Evolutionary conservation across 1,140 invertebrate genomes (phyloP).

Genomic region (Bombus cullumanus): DNA sequence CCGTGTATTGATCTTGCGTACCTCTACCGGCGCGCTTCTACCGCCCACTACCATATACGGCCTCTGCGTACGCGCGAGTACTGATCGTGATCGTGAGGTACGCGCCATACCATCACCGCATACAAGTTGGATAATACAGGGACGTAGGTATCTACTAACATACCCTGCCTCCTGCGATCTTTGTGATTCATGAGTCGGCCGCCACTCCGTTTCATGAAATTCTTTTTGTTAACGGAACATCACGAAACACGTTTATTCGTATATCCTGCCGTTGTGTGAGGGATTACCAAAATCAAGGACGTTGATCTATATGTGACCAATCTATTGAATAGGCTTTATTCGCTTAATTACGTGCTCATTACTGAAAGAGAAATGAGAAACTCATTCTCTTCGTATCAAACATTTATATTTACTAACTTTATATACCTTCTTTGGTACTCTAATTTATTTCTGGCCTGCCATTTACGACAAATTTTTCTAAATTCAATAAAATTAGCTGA

Average conservation of each 20-base stretch:
- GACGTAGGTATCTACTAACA: conserved; percentile 1
- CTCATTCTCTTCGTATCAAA: no score
- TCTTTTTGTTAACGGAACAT: conserved; percentile 22
- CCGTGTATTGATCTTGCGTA: conserved; percentile 57
- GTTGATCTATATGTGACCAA: neutral
- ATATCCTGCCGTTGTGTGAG: neutral
- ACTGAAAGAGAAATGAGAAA: neutral
- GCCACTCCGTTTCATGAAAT: neutral
- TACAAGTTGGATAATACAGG: conserved; percentile 64
- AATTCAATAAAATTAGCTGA: conserved; percentile 13
- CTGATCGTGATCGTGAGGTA: conserved; percentile 47
- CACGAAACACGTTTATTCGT: neutral
- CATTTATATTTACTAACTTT: neutral
- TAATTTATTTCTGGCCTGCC: neutral
- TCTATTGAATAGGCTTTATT: neutral
- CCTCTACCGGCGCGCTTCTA: conserved; percentile 49
- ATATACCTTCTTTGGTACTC: neutral
- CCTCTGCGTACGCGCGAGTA: conserved; percentile 72
- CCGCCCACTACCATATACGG: conserved; percentile 82
- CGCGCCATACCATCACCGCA: conserved; percentile 58
- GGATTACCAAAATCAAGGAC: neutral
- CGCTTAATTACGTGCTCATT: neutral
- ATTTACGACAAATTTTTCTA: neutral
- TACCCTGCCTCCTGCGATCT: conserved; percentile 17
- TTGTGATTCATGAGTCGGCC: neutral